Evolutionary conservation across 37 sponge, comb jelly and placozoan species (phyloP).

Genomic region (Beroe forskalii): DNA sequence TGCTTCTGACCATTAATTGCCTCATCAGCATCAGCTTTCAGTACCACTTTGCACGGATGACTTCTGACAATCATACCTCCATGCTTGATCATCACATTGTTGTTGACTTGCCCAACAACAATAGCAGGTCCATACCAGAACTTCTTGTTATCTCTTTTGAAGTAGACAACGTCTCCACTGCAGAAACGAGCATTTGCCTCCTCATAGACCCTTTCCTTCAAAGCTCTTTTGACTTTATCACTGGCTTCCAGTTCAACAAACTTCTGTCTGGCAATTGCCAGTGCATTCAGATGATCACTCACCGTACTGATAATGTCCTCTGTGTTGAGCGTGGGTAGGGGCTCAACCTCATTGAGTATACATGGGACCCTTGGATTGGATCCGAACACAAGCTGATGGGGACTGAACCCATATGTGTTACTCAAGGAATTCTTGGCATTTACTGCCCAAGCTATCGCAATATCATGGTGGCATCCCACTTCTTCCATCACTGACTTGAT

Average conservation of each 20-base stretch:
- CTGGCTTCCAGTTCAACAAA: slow-evolving; percentile 34
- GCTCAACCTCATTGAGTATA: not conserved
- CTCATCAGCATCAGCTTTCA: not conserved
- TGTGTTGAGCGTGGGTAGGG: not conserved
- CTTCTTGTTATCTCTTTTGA: slow-evolving; percentile 16
- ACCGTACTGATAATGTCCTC: not conserved
- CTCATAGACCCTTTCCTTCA: not conserved
- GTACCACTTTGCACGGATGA: slow-evolving; percentile 27
- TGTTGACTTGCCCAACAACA: slow-evolving; percentile 9
- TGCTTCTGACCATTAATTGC: not conserved
- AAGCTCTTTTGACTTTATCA: slow-evolving; percentile 26
- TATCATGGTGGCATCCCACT: not conserved
- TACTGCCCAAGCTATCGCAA: not conserved
- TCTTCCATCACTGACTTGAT: not conserved
- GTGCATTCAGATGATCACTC: not conserved
- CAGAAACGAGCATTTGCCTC: not conserved
- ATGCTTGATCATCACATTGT: slow-evolving; percentile 26
- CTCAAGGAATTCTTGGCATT: slow-evolving; percentile 49
- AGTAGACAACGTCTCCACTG: slow-evolving; percentile 13
- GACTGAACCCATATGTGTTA: not conserved
- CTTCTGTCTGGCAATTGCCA: slow-evolving; percentile 7
- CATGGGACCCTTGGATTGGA: not conserved
- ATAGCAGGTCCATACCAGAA: slow-evolving; percentile 7
- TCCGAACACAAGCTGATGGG: slow-evolving; percentile 39
- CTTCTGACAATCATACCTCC: not conserved